Evolutionary conservation across 2,888 invertebrate genomes (phyloP).

Genomic region (Synanthedon myopaeformis): DNA sequence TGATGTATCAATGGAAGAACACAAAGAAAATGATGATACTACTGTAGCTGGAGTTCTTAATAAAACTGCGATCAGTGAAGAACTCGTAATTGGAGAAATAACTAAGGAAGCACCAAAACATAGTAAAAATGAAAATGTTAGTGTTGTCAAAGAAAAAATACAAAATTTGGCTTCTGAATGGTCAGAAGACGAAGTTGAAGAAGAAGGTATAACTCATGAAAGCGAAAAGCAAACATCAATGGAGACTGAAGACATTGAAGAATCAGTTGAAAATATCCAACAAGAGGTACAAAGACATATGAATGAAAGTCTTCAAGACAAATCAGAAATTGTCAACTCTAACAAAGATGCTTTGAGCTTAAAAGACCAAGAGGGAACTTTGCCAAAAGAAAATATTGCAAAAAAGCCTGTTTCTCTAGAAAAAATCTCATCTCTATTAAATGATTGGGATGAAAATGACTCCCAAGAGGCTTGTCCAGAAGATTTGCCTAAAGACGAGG

Average conservation of each 20-base stretch:
- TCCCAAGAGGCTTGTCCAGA: slow-evolving; percentile 33
- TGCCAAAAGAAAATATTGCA: slow-evolving; percentile 8
- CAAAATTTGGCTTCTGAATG: slow-evolving; percentile 43
- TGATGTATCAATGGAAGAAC: slow-evolving; percentile 7
- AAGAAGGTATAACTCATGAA: slow-evolving; percentile 5
- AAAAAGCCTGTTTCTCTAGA: slow-evolving; percentile 18
- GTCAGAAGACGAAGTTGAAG: slow-evolving; percentile 48
- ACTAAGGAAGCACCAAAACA: slow-evolving; percentile 6
- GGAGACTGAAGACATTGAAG: slow-evolving; percentile 31
- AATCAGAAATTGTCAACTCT: slow-evolving; percentile 13
- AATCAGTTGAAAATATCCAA: slow-evolving; percentile 61
- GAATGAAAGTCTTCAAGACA: slow-evolving; percentile 13
- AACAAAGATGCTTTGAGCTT: slow-evolving; percentile 12
- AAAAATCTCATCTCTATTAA: slow-evolving; percentile 52
- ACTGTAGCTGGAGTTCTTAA: background rate
- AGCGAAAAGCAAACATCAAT: slow-evolving; percentile 7
- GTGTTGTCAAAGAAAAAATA: slow-evolving; percentile 23
- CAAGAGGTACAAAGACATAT: slow-evolving; percentile 54
- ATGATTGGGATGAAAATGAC: slow-evolving; percentile 67
- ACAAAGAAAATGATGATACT: background rate
- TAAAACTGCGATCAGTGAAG: background rate
- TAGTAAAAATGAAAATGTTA: slow-evolving; percentile 4
- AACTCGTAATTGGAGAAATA: slow-evolving; percentile 5
- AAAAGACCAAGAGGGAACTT: background rate
- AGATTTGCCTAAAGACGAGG: slow-evolving; percentile 1